Percentiles rank a stretch among this genome's conserved stretches.
Conservation (phyloP, 2,113 vertebrate genomes). For the Coturnix japonica region DNA sequence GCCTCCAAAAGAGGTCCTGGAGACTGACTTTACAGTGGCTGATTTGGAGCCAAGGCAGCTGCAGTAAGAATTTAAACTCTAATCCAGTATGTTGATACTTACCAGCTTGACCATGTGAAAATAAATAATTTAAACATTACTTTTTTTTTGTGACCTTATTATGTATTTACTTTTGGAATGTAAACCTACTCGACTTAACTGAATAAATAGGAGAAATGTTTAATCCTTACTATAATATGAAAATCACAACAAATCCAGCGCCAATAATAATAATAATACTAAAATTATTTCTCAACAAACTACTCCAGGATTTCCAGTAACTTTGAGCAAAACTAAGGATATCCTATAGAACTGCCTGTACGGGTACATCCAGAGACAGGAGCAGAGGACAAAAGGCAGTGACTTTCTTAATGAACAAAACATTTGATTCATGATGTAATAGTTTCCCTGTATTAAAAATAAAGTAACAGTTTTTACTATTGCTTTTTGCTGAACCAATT, state of each 20-base stretch:
- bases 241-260: neutral
- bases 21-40: neutral
- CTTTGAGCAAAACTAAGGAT: neutral
- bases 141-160: neutral
- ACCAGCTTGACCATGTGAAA: neutral
- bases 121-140: neutral
- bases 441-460: conserved; percentile 1
- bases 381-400: neutral
- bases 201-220: neutral
- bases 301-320: neutral
- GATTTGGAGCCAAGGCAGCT: neutral
- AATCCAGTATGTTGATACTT: neutral
- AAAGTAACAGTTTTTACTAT: neutral
- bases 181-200: neutral
- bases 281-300: neutral
- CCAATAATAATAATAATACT: too few species aligned
- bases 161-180: neutral
- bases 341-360: conserved; percentile 13
- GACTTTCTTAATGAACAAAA: conserved; percentile 3
- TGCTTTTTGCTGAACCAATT: neutral
- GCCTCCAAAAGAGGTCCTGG: neutral
- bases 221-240: neutral
- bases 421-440: neutral
- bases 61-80: neutral
- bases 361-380: neutral